Evolutionary conservation across 53 echinoderm and acorn worm genomes (phyloP).

Genomic region (Luidia sarsii): DNA sequence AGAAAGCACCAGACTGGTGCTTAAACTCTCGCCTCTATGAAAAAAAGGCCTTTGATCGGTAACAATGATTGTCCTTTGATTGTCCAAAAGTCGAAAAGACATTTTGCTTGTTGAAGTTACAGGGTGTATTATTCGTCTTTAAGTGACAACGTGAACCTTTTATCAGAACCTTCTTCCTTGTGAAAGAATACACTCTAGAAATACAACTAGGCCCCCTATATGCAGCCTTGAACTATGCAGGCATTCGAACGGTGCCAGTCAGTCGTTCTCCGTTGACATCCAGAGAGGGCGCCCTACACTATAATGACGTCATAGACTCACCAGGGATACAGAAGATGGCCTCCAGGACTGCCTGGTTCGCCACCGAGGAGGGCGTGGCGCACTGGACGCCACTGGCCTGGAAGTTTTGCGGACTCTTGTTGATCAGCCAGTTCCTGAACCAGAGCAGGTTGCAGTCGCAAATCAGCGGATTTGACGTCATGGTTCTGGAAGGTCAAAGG

Average conservation of each 20-base stretch:
- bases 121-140: too few relatives aligned
- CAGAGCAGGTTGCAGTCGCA: constrained; percentile 61
- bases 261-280: too few relatives aligned
- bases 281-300: background rate
- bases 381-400: constrained; percentile 9
- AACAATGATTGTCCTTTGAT: too few relatives aligned
- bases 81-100: too few relatives aligned
- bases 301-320: background rate
- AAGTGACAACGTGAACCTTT: too few relatives aligned
- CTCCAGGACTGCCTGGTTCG: background rate
- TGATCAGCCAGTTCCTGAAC: constrained; percentile 62
- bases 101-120: too few relatives aligned
- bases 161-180: too few relatives aligned
- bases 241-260: background rate
- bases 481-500: constrained; percentile 21
- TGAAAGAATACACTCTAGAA: too few relatives aligned
- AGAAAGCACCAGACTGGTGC: too few relatives aligned
- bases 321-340: constrained; percentile 26
- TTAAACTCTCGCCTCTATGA: too few relatives aligned
- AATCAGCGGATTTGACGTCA: constrained; percentile 36
- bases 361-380: constrained; percentile 7
- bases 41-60: too few relatives aligned
- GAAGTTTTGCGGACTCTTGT: background rate
- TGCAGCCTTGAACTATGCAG: too few relatives aligned
- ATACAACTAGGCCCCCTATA: background rate